Conservation (phyloP, 2,113 vertebrate species). For the Urocitellus parryii region DNA sequence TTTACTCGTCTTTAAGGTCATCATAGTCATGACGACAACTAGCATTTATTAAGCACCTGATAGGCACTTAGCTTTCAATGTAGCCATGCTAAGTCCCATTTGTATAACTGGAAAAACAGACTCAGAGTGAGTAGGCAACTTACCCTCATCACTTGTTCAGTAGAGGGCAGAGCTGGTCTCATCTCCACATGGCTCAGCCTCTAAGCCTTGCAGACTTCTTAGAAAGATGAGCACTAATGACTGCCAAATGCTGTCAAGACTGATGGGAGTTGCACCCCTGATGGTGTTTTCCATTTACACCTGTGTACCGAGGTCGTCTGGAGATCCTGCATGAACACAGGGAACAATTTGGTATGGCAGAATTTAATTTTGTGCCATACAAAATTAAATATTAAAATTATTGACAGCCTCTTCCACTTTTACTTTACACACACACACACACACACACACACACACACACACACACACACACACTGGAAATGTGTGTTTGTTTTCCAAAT, state of each 20-base stretch:
- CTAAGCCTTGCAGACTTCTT: background rate
- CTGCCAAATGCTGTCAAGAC: background rate
- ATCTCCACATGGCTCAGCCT: background rate
- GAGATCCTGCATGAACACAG: conserved; percentile 32
- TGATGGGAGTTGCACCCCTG: background rate
- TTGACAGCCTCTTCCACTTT: background rate
- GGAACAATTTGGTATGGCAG: background rate
- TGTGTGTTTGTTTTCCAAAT: background rate
- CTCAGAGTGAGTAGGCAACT: background rate
- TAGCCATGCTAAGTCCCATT: background rate
- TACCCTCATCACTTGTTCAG: background rate
- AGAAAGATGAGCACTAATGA: background rate
- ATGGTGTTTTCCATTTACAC: background rate
- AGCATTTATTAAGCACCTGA: background rate
- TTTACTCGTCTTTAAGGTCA: background rate
- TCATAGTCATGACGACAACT: background rate
- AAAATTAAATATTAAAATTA: conserved; percentile 28
- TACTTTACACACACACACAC: background rate
- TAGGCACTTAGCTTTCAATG: background rate
- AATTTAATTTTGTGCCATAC: conserved; percentile 45
- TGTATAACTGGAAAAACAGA: conserved; percentile 11
- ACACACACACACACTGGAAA: background rate
- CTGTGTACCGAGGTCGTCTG: conserved; percentile 45
- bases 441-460: background rate
- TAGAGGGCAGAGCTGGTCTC: background rate